A percentile compares a stretch with the other conserved stretches of the same genome.
phyloP scores from a whole-genome alignment of 2,888 invertebrate species.

The Parasteatoda lunata region DNA sequence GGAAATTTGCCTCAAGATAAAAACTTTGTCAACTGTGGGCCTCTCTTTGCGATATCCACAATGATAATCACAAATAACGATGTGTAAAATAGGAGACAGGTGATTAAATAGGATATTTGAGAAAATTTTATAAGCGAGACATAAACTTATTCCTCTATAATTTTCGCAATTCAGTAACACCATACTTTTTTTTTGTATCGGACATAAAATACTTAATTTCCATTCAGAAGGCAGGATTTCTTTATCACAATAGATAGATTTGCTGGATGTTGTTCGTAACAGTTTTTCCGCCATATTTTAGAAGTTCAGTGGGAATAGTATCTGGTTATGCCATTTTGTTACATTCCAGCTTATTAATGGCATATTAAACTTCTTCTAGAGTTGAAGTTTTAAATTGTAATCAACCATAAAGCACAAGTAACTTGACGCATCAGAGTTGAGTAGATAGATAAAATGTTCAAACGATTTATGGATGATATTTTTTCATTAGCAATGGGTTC shows the following conservation, averaged over 20 bases:
- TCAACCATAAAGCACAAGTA: background rate
- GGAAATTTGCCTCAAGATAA: background rate
- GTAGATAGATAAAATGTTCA: background rate
- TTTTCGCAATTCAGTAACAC: background rate
- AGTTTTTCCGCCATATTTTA: background rate
- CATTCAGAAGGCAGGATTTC: background rate
- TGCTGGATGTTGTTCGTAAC: background rate
- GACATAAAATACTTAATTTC: background rate
- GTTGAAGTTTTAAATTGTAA: background rate
- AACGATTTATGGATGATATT: background rate
- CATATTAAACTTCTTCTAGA: background rate
- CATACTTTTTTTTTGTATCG: background rate
- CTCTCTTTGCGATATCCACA: background rate
- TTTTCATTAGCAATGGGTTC: background rate
- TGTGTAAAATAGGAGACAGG: background rate
- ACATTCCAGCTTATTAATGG: background rate
- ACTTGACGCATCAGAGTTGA: background rate
- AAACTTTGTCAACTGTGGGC: background rate
- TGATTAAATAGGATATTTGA: background rate
- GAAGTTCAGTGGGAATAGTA: background rate
- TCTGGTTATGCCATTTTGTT: background rate
- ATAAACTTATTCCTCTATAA: background rate
- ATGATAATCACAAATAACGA: background rate
- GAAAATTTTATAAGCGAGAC: background rate
- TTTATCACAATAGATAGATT: background rate